These are phyloP conservation scores for Neogale vison DNA, from an alignment of 2,113 vertebrate species.

Conservation along the genomic window DNA sequence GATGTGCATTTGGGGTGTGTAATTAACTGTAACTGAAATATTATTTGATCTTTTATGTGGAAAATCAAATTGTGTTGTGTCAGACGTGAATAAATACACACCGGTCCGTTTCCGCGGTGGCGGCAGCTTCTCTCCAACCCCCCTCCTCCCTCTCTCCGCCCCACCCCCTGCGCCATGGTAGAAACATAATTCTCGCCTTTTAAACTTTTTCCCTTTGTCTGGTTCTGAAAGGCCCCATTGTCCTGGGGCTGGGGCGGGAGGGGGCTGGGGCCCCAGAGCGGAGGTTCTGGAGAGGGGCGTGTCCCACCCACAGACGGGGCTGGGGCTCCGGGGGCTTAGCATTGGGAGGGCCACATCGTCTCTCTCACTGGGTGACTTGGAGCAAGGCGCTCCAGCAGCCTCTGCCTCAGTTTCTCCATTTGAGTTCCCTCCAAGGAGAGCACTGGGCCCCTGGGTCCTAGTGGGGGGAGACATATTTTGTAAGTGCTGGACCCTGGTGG, in stretches of 20 bases:
- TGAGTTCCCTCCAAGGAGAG: background rate
- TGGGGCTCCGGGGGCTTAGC: background rate
- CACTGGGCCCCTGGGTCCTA: background rate
- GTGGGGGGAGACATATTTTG: background rate
- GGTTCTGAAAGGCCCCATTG: slow-evolving; percentile 64
- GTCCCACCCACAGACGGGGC: background rate
- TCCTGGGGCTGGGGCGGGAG: slow-evolving; percentile 11
- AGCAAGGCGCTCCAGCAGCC: background rate
- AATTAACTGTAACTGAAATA: slow-evolving; percentile 82
- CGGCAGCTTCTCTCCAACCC: background rate
- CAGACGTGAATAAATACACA: slow-evolving; percentile 44
- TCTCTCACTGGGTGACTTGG: background rate
- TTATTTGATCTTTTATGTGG: slow-evolving; percentile 78
- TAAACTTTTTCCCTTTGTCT: slow-evolving; percentile 55
- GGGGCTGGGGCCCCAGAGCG: background rate
- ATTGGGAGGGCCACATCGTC: fast-evolving
- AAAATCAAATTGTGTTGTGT: slow-evolving; percentile 79
- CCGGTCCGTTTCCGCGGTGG: background rate
- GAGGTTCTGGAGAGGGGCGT: background rate
- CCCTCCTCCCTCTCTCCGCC: background rate
- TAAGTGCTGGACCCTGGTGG: background rate
- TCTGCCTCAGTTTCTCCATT: background rate
- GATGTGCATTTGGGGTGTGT: slow-evolving; percentile 75
- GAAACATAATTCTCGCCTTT: slow-evolving; percentile 74
- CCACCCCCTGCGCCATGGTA: slow-evolving; percentile 18